These are phyloP conservation scores for Callopanchax toddi DNA, from an alignment of 2,113 vertebrate species.

Conservation along the genomic window DNA sequence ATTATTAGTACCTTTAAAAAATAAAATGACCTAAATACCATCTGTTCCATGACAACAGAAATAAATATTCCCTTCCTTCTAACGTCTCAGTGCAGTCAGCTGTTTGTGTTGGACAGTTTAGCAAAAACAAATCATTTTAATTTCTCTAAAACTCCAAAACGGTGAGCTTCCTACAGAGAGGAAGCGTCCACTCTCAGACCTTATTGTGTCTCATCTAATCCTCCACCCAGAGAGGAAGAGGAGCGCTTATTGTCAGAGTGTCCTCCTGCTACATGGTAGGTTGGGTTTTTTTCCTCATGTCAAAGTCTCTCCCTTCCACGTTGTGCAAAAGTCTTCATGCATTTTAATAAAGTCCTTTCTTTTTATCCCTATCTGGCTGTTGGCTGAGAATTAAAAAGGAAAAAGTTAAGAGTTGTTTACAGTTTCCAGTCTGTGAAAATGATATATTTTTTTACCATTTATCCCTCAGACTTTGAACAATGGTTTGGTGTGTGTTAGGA, in stretches of 20 bases:
- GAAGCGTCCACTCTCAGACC: neutral
- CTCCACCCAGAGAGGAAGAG: slow-evolving; percentile 3
- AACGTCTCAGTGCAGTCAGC: neutral
- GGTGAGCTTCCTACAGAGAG: neutral
- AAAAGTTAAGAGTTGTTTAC: no score
- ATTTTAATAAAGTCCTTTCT: neutral
- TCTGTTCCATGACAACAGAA: no score
- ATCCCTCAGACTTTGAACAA: slow-evolving; percentile 5
- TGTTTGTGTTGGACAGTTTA: neutral
- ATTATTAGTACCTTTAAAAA: no score
- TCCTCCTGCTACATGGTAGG: slow-evolving; percentile 7
- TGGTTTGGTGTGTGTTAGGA: slow-evolving; percentile 4
- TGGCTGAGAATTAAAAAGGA: neutral
- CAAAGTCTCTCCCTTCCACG: neutral
- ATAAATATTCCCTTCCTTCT: neutral
- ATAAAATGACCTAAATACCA: no score
- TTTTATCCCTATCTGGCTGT: neutral
- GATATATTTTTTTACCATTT: slow-evolving; percentile 4
- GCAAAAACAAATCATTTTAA: neutral
- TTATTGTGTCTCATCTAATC: slow-evolving; percentile 9
- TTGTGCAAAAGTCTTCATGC: neutral
- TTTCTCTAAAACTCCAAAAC: no score
- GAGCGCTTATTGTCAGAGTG: slow-evolving; percentile 11
- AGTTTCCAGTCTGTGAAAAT: neutral
- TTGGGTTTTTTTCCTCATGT: slow-evolving; percentile 12